Evolutionary conservation across 1,140 invertebrate species (phyloP), one percentile per base, ranked within the genome.

Genomic region (Propsilocerus akamusi): DNA sequence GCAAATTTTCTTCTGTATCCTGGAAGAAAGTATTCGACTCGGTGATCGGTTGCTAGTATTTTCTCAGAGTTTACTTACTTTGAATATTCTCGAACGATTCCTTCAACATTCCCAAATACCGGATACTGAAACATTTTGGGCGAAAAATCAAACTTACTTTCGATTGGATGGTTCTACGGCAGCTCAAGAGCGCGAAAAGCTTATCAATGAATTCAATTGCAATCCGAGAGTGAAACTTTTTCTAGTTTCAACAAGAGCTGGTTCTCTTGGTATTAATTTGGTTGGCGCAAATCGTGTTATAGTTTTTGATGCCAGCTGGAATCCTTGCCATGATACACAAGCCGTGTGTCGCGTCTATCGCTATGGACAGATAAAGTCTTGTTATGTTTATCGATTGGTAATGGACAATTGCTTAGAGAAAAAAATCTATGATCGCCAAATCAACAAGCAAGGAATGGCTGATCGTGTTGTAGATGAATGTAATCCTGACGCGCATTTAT

Each of bases 251-350:
- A 99, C 94, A 0, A 77, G 91, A 60, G 96, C 95, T 49, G 95
- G 95, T 12, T 97, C 91, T 22, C 69, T 99, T 12, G 96, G 96
- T 5, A 97, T 99, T 47, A 99, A 99, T 72, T 74, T 99, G 20
- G 86, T 92, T 41, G 95, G 94, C 22, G 96, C 96, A 0, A 98
- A 97, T 70, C 71, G 96, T 47, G 95, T 97, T 0, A 84, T 99
- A 22, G 92, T 99, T 25, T 86, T 98, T 59, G 96, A 99, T 70
- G 94, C 94, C 28, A 96, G 90, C 4, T 99, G 95, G 94, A 99
- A 99, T 71, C 96, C 96, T n/a, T 97, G 95, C 61, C 94, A 98
- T 64, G 95, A 99, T 63, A 96, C 93, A 2, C 95, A 99, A 68
- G 95, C 95, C 48, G 92, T 99, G 2, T 99, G 95, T 66, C 71